Evolutionary conservation across 2,888 invertebrate genomes (phyloP), one percentile per base, ranked within the genome.

Genomic region (Drosophila prolongata): DNA sequence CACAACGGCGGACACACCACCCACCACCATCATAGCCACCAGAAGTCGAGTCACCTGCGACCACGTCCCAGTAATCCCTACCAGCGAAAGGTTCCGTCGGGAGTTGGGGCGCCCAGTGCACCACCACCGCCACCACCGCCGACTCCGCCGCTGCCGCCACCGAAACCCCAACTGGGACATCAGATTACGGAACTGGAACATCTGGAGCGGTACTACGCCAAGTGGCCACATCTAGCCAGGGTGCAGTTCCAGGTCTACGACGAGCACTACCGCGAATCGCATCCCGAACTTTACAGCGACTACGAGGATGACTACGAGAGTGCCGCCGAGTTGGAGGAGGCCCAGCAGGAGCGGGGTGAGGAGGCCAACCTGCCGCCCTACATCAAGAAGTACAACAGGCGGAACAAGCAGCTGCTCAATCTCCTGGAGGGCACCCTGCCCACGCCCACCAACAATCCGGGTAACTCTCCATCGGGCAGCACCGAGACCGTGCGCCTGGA

Each of bases 161-260:
- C 77, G 4, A 81, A 78, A 1, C 82, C 68, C 10, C 85, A 90
- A 35, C 47, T 90, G 68, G 90, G 89, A n/a, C 90, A 90, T 65
- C 90, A 90, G 71, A 90, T 90, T 13, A 90, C 90, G 35, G 89
- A 90, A 38, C 81, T 91, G 67, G 88, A 91, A 52, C 91, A 90
- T 34, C 80, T 91, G 43, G 91, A 91, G 46, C 90, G 89, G 24
- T 91, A 91, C 60, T 91, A 90, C 43, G 90, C 90, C 70, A 92
- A 92, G 69, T 92, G 92, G 92, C 92, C 92, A 10, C 91, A 92
- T 78, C 80, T 92, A 71, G 90, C 90, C 5, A 87, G 90, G 24
- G 89, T 92, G 2, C 91, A 91, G 53, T 90, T 90, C 30, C 91
- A 91, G 70, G 76, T 87, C 6, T 90, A 90, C 11, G 90, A 90